These are phyloP conservation scores for Halesus radiatus DNA, from an alignment of 1,140 invertebrate species.

Conservation along the genomic window DNA sequence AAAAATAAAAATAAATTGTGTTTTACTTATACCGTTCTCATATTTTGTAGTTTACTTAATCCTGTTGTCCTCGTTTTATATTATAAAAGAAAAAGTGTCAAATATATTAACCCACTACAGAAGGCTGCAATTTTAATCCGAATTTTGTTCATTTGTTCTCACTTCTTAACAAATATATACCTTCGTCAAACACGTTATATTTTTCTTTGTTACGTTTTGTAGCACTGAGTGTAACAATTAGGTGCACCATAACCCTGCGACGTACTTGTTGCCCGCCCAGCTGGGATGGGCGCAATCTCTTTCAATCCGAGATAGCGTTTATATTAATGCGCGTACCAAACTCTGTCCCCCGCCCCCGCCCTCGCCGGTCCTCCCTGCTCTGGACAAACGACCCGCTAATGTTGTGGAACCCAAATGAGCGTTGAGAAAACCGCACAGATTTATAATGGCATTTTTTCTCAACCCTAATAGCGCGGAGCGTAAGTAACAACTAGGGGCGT, in stretches of 20 bases:
- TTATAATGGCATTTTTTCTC: not conserved
- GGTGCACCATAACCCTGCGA: not conserved
- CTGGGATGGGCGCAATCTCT: constrained; percentile 21
- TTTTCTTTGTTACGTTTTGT: too few relatives aligned
- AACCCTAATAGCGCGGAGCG: not conserved
- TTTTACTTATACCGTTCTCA: too few relatives aligned
- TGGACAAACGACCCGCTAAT: constrained; percentile 33
- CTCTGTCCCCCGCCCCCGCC: not conserved
- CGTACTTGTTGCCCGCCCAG: constrained; percentile 34
- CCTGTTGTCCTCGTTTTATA: too few relatives aligned
- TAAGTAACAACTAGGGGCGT: not conserved
- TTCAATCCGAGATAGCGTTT: constrained; percentile 40
- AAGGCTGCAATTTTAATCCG: too few relatives aligned
- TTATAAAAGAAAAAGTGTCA: too few relatives aligned
- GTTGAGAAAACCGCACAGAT: not conserved
- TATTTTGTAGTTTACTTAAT: too few relatives aligned
- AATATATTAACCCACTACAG: too few relatives aligned
- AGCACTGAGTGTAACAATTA: too few relatives aligned
- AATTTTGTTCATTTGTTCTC: too few relatives aligned
- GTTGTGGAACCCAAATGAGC: constrained; percentile 26
- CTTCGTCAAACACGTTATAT: too few relatives aligned
- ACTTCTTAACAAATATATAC: too few relatives aligned
- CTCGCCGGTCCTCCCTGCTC: not conserved
- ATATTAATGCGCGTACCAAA: constrained; percentile 41
- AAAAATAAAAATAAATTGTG: too few relatives aligned